Percentiles rank a stretch among this genome's conserved stretches.
phyloP scores from a whole-genome alignment of 2,113 vertebrate species.

The Phocoena sinus region DNA sequence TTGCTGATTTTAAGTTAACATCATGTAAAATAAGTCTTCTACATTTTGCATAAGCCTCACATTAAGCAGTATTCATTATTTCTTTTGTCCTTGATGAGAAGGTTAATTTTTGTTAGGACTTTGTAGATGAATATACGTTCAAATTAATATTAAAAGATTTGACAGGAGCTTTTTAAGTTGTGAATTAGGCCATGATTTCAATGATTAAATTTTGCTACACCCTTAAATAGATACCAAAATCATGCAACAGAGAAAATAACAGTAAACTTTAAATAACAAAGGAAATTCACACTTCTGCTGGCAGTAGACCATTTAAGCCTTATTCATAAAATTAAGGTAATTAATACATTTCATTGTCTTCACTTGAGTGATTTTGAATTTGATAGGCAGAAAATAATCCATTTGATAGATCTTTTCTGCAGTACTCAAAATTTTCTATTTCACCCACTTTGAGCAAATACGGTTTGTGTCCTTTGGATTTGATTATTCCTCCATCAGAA shows the following conservation, averaged over 20 bases:
- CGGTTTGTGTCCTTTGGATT: not conserved
- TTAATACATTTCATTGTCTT: not conserved
- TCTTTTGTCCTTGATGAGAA: not conserved
- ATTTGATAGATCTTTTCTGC: not conserved
- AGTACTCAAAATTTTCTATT: not conserved
- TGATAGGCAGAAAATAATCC: not conserved
- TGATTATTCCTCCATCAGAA: slow-evolving; percentile 15
- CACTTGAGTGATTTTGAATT: not conserved
- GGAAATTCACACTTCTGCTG: slow-evolving; percentile 3
- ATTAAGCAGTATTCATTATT: slow-evolving; percentile 5
- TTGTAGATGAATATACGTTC: not conserved
- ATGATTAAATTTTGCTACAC: not conserved
- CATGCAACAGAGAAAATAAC: not conserved
- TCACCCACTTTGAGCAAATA: not conserved
- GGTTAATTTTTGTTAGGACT: slow-evolving; percentile 7
- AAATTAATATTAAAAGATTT: slow-evolving; percentile 33
- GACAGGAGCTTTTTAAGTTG: not conserved
- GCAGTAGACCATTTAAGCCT: not conserved
- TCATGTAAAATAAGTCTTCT: not conserved
- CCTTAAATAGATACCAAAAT: not conserved
- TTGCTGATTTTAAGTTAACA: slow-evolving; percentile 6
- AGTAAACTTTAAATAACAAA: slow-evolving; percentile 14
- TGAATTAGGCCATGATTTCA: slow-evolving; percentile 7
- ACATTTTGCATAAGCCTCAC: not conserved
- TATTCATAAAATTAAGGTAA: not conserved